These are phyloP conservation scores for Hylyphantes graminicola DNA, from an alignment of 1,140 invertebrate species.

Conservation along the genomic window DNA sequence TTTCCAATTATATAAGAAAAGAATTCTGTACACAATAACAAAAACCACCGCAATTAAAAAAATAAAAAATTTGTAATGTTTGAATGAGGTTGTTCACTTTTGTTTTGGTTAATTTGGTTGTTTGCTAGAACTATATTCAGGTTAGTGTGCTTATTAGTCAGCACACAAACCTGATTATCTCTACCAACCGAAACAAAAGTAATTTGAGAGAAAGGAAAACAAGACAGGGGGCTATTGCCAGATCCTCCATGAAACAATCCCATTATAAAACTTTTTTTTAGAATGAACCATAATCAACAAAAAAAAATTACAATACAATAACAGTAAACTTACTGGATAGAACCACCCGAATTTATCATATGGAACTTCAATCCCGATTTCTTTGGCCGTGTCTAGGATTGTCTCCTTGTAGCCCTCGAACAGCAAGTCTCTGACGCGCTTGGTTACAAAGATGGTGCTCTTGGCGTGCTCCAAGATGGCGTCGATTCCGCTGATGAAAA, in stretches of 20 bases:
- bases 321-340: constrained; percentile 55
- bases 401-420: constrained; percentile 64
- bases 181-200: too few relatives aligned
- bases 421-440: constrained; percentile 61
- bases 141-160: too few relatives aligned
- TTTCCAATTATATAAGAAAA: neutral
- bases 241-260: too few relatives aligned
- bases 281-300: neutral
- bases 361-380: constrained; percentile 43
- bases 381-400: constrained; percentile 53
- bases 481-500: constrained; percentile 29
- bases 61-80: too few relatives aligned
- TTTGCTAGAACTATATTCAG: too few relatives aligned
- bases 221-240: too few relatives aligned
- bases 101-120: too few relatives aligned
- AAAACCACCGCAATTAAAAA: too few relatives aligned
- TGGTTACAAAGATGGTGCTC: constrained; percentile 42
- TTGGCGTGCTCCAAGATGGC: constrained; percentile 9
- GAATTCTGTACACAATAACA: neutral
- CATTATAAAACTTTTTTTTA: too few relatives aligned
- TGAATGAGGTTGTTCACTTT: too few relatives aligned
- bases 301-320: neutral
- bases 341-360: constrained; percentile 63
- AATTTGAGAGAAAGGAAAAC: too few relatives aligned
- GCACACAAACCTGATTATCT: too few relatives aligned